phyloP scores from a whole-genome alignment of 1,140 invertebrate species.

The Pentalonia nigronervosa region DNA sequence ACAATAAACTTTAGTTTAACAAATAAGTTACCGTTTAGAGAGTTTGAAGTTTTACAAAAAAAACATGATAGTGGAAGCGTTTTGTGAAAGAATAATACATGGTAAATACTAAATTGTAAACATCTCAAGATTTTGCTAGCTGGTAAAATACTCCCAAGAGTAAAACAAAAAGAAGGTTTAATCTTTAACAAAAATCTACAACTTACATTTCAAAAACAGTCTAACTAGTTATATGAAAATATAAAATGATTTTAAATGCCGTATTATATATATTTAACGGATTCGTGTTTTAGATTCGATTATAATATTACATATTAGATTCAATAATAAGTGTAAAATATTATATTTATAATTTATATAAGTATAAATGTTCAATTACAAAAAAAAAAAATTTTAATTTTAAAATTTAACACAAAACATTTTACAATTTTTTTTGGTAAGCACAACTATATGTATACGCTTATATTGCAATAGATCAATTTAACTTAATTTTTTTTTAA shows the following conservation, averaged over 20 bases:
- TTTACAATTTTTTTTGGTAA: too few relatives aligned
- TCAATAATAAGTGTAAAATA: neutral
- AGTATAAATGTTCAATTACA: too few relatives aligned
- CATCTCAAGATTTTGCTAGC: neutral
- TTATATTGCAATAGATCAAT: too few relatives aligned
- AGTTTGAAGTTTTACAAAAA: neutral
- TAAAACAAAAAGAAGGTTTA: neutral
- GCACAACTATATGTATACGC: too few relatives aligned
- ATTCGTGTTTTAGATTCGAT: neutral
- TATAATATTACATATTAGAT: neutral
- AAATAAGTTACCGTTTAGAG: neutral
- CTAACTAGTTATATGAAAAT: neutral
- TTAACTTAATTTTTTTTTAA: too few relatives aligned
- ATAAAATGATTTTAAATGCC: neutral
- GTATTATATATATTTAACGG: neutral
- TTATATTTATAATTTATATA: too few relatives aligned
- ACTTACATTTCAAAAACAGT: neutral
- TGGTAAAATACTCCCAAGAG: conserved; percentile 29
- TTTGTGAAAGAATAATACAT: neutral
- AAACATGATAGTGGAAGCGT: neutral
- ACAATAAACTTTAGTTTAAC: neutral
- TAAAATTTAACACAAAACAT: too few relatives aligned
- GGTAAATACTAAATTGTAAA: neutral
- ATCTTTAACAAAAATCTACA: neutral
- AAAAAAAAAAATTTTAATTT: too few relatives aligned